These are phyloP conservation scores for Phyllotreta cruciferae DNA, from an alignment of 2,888 invertebrate genomes.

Conservation along the genomic window DNA sequence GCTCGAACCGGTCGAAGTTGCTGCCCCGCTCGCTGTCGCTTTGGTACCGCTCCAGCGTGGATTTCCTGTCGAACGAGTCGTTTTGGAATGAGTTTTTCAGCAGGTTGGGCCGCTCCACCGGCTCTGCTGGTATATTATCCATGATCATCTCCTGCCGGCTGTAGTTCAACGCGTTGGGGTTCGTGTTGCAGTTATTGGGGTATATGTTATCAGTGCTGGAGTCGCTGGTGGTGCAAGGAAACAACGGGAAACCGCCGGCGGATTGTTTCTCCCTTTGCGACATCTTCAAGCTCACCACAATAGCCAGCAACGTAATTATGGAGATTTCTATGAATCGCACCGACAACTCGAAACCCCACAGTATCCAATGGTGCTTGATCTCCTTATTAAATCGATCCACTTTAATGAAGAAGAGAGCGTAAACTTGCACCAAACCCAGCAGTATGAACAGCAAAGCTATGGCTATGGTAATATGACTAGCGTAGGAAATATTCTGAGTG, in stretches of 20 bases:
- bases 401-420: constrained; percentile 75
- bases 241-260: constrained; percentile 78
- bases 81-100: constrained; percentile 66
- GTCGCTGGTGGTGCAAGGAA: constrained; percentile 83
- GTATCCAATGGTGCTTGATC: constrained; percentile 82
- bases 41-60: constrained; percentile 69
- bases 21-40: constrained; percentile 65
- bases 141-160: constrained; percentile 64
- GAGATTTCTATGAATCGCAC: constrained; percentile 84
- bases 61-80: constrained; percentile 70
- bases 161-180: constrained; percentile 84
- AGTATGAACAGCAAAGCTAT: constrained; percentile 85
- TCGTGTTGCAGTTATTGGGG: constrained; percentile 85
- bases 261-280: constrained; percentile 76
- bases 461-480: constrained; percentile 88
- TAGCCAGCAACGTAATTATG: constrained; percentile 85
- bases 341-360: constrained; percentile 91
- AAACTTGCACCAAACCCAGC: constrained; percentile 83
- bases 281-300: constrained; percentile 77
- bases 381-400: constrained; percentile 62
- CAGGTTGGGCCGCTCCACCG: constrained; percentile 64
- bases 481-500: constrained; percentile 80
- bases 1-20: constrained; percentile 63
- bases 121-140: constrained; percentile 60
- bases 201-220: constrained; percentile 86